phyloP scores from a whole-genome alignment of 2,888 invertebrate genomes.

The Ormyrus pomaceus region DNA sequence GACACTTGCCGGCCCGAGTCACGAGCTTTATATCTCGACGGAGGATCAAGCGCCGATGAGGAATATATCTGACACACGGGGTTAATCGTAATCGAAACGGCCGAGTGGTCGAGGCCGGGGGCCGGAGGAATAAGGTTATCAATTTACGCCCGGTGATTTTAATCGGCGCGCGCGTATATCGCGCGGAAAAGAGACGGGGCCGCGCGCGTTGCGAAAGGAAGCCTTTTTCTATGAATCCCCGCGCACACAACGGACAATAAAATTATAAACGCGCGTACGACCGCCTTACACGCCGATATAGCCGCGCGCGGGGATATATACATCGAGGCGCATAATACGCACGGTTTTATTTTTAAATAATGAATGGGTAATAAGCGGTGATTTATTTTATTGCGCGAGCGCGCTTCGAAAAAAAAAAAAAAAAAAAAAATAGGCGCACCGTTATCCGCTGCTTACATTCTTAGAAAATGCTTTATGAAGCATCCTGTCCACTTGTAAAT shows the following conservation, averaged over 20 bases:
- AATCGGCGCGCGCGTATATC: no score
- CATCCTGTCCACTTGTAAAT: constrained; percentile 10
- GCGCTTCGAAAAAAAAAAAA: not conserved
- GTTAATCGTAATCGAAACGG: no score
- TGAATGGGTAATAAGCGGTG: not conserved
- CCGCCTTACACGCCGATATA: no score
- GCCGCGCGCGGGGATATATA: not conserved
- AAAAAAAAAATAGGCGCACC: not conserved
- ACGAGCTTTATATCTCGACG: no score
- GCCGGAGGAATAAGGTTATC: no score
- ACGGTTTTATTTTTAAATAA: not conserved
- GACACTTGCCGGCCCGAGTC: no score
- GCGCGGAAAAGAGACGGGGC: not conserved
- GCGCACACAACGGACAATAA: not conserved
- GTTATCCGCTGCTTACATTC: not conserved
- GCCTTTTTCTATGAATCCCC: no score
- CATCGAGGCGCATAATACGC: not conserved
- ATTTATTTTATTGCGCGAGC: constrained; percentile 6
- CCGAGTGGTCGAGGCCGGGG: no score
- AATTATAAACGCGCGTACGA: not conserved
- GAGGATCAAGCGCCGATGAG: no score
- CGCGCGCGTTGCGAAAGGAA: not conserved
- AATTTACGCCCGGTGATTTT: no score
- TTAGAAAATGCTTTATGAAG: not conserved
- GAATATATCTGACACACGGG: no score